Evolutionary conservation across 1,140 invertebrate genomes (phyloP).

Genomic region (Rhagoletis pomonella): DNA sequence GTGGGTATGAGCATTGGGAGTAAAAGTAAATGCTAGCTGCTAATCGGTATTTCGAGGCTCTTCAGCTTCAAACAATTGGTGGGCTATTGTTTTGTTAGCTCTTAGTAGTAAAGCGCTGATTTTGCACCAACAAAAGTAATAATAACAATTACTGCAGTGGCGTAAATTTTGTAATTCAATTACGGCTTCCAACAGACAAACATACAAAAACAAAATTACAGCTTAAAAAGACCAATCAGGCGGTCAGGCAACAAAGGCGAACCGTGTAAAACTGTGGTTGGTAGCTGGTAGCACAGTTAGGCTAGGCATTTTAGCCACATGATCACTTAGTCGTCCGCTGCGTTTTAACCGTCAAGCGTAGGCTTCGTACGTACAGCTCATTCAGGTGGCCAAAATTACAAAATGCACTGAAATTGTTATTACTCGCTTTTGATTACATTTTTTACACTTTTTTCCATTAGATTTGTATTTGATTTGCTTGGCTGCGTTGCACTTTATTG

Average conservation of each 20-base stretch:
- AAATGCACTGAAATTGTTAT: conserved; percentile 18
- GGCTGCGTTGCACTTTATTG: neutral
- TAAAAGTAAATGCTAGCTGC: neutral
- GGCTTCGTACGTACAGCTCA: neutral
- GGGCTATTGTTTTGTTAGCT: conserved; percentile 9
- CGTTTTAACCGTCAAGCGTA: neutral
- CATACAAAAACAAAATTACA: conserved; percentile 2
- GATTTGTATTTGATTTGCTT: neutral
- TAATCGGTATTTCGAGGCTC: conserved; percentile 7
- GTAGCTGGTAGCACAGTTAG: neutral
- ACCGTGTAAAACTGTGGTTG: neutral
- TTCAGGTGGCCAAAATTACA: neutral
- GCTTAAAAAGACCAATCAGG: conserved; percentile 1
- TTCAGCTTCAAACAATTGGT: neutral
- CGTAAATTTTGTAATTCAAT: conserved; percentile 50
- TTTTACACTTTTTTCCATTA: neutral
- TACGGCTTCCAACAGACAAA: conserved; percentile 27
- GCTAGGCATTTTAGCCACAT: neutral
- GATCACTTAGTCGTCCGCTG: neutral
- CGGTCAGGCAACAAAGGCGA: conserved; percentile 10
- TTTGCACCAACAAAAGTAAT: conserved; percentile 15
- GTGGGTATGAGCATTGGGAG: neutral
- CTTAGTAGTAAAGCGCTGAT: neutral
- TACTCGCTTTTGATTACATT: neutral
- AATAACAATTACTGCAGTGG: conserved; percentile 34